These are phyloP conservation scores for Lagenorhynchus albirostris DNA, from an alignment of 2,113 vertebrate species.

Conservation along the genomic window DNA sequence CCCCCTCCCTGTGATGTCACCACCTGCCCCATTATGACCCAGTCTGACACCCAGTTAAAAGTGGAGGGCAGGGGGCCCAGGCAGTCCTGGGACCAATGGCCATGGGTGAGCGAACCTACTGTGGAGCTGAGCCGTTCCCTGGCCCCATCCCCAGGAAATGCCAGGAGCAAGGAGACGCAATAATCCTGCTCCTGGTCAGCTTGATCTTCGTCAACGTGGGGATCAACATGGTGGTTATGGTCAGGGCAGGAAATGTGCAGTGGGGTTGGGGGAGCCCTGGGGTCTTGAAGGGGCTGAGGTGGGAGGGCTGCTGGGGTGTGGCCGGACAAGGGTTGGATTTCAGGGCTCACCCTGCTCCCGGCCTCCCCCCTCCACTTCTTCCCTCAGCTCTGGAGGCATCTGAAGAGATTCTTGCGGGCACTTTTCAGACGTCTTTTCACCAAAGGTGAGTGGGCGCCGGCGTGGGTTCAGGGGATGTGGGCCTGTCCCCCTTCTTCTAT, in stretches of 20 bases:
- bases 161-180: slow-evolving; percentile 72
- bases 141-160: slow-evolving; percentile 63
- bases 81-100: slow-evolving; percentile 61
- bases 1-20: slow-evolving; percentile 42
- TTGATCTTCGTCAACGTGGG: slow-evolving; percentile 73
- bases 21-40: slow-evolving; percentile 47
- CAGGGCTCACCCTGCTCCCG: too few species aligned
- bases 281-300: not conserved
- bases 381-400: too few species aligned
- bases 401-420: too few species aligned
- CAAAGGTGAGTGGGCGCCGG: too few species aligned
- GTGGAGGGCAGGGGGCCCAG: slow-evolving; percentile 49
- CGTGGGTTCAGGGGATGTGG: too few species aligned
- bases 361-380: too few species aligned
- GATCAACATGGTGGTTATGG: slow-evolving; percentile 74
- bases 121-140: slow-evolving; percentile 46
- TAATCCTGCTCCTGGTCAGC: slow-evolving; percentile 71
- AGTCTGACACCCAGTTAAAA: not conserved
- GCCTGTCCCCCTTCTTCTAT: too few species aligned
- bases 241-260: slow-evolving; percentile 41
- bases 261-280: not conserved
- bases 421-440: too few species aligned
- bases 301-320: not conserved
- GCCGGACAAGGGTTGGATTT: too few species aligned
- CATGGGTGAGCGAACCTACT: slow-evolving; percentile 51